Evolutionary conservation across 1,140 invertebrate species (phyloP), one percentile per base, ranked within the genome.

Genomic region (Pararge aegeria): DNA sequence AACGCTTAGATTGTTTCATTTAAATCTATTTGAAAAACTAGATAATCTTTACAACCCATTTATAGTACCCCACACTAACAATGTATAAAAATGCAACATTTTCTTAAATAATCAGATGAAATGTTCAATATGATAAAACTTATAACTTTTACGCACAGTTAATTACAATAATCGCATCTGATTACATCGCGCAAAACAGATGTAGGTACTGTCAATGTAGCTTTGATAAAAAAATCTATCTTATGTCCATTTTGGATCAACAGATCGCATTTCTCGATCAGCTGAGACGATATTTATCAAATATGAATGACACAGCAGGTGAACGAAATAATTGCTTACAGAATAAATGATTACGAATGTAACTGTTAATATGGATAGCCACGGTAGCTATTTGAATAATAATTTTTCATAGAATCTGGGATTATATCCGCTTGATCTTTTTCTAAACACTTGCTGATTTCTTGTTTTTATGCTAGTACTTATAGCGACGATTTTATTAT

Each of bases 261-360:
- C 69, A 61, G 78, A 73, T 46, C 16, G 58, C 68, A 58, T 54
- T 52, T 46, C 40, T 21, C 44, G 58, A 73, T 68, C 59, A 21
- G 56, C 42, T 58, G 63, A 65, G 69, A 61, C 59, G 68, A 80
- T 83, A 73, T 62, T 73, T 75, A 83, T 83, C 77, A 65, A 79
- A 83, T 80, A 76, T 20, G 73, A 75, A 75, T 75, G 69, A 70
- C 77, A 48, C 78, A 79, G 75, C 80, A 69, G 75, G 78, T 78
- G 74, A 60, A 73, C 66, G 70, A 63, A 71, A 66, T 75, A 80
- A 75, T 70, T 59, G 66, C 29, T 46, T 44, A 52, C 20, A 61
- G 54, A 53, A 42, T 54, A 48, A 65, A 37, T 30, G 13, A 54
- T 61, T 52, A 44, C 48, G 27, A 19, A 29, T n/a, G 27, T 62